Evolutionary conservation across 2,888 invertebrate genomes (phyloP), one percentile per base, ranked within the genome.

Genomic region (Notodonta ziczac): DNA sequence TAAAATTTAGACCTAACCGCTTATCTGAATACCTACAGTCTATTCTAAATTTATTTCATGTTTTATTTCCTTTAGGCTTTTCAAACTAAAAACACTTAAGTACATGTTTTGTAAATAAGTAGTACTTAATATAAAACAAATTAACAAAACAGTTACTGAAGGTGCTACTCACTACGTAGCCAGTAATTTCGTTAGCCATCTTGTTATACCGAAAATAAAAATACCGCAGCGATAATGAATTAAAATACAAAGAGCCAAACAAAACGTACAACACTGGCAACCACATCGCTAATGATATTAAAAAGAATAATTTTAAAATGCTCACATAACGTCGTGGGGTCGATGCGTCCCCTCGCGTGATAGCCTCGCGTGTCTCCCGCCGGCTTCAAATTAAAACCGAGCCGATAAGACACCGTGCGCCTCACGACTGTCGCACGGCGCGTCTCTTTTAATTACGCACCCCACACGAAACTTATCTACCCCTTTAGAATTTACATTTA

Each of bases 371-470:
- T 93, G 93, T 90, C 87, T 83, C 91, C 86, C 88, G 89, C 86
- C 83, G 81, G 86, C 80, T 84, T 93, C 93, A 93, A 93, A 93
- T 93, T 93, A 93, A 93, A 91, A 88, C 85, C 83, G 78, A 81
- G 71, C 84, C 89, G 92, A 92, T 92, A 93, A 92, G 90, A 91
- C 91, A 87, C 89, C 85, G 80, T 82, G 86, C 84, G 84, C 85
- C 91, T 91, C 93, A 93, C 93, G 92, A 93, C 90, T 85, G 89
- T 88, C 88, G 87, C 79, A 78, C 84, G 77, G 85, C 86, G 88
- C 87, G 90, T 90, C 91, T 87, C 86, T 87, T 91, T 92, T 93
- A 93, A 92, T 92, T 93, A 93, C 92, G 90, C 92, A 93, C 91
- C 89, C 89, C 85, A 87, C 84, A 84, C 83, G 77, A 84, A 85